Percentiles rank a stretch among this genome's conserved stretches.
phyloP scores from a whole-genome alignment of 2,113 vertebrate genomes.

The Sorex fumeus region DNA sequence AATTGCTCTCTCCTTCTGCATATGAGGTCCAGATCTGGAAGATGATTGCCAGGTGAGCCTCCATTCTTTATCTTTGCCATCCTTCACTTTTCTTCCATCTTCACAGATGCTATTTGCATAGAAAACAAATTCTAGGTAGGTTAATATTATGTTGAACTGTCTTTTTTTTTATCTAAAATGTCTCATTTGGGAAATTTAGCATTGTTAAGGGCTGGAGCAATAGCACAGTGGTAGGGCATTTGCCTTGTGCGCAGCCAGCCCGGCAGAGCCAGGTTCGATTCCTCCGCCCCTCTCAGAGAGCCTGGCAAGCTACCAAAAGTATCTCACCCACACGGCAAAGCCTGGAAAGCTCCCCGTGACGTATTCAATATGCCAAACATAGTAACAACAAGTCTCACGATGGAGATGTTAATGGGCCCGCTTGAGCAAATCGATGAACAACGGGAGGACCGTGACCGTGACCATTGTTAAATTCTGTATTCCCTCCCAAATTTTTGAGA shows the following conservation, averaged over 20 bases:
- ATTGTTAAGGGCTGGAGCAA: background rate
- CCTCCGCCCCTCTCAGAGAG: no score
- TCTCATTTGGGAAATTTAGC: background rate
- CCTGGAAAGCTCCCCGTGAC: no score
- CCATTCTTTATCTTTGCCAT: background rate
- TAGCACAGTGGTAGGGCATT: no score
- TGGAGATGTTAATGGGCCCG: no score
- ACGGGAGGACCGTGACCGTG: no score
- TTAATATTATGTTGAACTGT: background rate
- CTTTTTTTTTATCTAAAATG: background rate
- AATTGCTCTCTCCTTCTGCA: background rate
- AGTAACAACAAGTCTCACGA: no score
- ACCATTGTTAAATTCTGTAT: background rate
- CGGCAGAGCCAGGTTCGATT: no score
- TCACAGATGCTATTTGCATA: background rate
- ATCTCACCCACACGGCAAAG: no score
- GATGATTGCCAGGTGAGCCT: background rate
- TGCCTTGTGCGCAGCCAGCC: no score
- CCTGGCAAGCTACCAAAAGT: no score
- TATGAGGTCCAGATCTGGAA: background rate
- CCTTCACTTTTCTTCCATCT: background rate
- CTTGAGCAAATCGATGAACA: no score
- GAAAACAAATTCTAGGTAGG: background rate
- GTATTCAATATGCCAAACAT: no score
- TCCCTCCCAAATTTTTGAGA: conserved; percentile 42